These are phyloP conservation scores for Mallotus villosus DNA, from an alignment of 2,797 vertebrate species.

Conservation along the genomic window DNA sequence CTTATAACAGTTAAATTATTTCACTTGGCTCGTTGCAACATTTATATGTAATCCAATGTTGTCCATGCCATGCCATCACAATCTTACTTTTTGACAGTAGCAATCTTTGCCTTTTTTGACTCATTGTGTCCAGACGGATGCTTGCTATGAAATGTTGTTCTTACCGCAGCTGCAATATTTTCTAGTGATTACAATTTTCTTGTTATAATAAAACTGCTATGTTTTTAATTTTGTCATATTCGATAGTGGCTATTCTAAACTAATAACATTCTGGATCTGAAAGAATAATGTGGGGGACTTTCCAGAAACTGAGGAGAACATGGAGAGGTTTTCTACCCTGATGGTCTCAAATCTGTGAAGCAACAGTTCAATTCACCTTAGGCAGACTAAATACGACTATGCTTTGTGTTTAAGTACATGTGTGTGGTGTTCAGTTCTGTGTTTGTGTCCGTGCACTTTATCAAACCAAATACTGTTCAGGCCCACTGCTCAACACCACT, in stretches of 20 bases:
- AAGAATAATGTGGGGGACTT: too few relatives aligned
- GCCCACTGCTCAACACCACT: neutral
- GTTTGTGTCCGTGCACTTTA: neutral
- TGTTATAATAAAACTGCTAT: neutral
- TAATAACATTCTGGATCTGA: too few relatives aligned
- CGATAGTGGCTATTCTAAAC: neutral
- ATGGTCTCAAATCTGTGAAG: too few relatives aligned
- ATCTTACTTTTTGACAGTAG: neutral
- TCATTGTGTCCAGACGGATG: constrained; percentile 2
- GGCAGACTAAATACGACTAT: neutral
- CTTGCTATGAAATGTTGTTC: neutral
- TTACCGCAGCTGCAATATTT: neutral
- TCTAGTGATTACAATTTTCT: neutral
- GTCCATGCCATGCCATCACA: neutral
- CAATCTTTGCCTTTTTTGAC: constrained; percentile 14
- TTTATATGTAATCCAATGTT: neutral
- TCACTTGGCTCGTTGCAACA: neutral
- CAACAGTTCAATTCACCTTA: too few relatives aligned
- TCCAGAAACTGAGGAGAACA: neutral
- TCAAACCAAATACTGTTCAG: constrained; percentile 1
- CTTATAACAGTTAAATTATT: constrained; percentile 5
- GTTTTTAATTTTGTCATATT: neutral
- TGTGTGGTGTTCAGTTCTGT: neutral
- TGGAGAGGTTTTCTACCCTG: neutral
- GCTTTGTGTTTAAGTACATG: constrained; percentile 6